Evolutionary conservation across 64 coral and sea anemone species (phyloP), one percentile per base, ranked within the genome.

Genomic region (Exaiptasia diaphana): DNA sequence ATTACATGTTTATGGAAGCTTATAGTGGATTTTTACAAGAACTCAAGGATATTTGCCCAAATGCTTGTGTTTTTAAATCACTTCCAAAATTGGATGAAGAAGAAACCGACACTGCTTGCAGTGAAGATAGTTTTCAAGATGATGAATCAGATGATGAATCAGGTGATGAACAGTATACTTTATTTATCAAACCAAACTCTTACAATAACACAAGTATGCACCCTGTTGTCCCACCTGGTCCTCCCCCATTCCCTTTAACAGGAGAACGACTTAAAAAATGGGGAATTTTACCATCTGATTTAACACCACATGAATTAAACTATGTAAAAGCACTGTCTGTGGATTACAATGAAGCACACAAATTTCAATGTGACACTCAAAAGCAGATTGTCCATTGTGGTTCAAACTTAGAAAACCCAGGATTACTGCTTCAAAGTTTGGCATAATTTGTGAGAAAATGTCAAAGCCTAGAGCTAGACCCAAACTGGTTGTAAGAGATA

Each of bases 171-270:
- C 20, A 32, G 38, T 60, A 27, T 27, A 29, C 25, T 25, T 60
- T 60, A 60, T 60, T 60, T 60, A 60, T 60, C 56, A n/a, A n/a
- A n/a, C 56, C 56, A 60, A 60, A 60, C 31, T 60, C 31, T 27
- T 27, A 60, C 31, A 60, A 60, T 29, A 60, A 60, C 31, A 6
- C 6, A 27, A 60, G 31, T 60, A 60, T 28, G 23, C 56, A 60
- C 56, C 37, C 74, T 65, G 78, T 25, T 87, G 74, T 90, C 43
- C 78, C 71, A 67, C 49, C 48, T 76, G 78, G 78, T 52, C 87
- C 77, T 69, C 86, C 75, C 25, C 73, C 75, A 26, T 88, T 88
- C 74, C 75, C 53, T 60, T 88, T 90, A 70, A 90, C 53, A 64
- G 77, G 77, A 75, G 64, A 82, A 24, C 54, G 61, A 39, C 68